phyloP scores from a whole-genome alignment of 2,113 vertebrate species.

The western clawed frog (Xenopus tropicalis) region DNA sequence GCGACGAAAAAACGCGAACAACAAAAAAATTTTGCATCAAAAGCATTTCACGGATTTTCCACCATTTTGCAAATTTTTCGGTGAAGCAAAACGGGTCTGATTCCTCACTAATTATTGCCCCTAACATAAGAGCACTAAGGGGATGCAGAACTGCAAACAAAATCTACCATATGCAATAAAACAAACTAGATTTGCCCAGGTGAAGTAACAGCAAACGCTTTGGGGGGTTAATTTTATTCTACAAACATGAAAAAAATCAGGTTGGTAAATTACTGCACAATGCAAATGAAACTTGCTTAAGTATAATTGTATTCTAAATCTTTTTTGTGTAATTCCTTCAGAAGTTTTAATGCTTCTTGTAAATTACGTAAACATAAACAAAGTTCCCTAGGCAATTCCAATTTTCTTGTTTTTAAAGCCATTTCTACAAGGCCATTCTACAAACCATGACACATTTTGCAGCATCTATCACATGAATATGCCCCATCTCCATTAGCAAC shows the following conservation, averaged over 20 bases:
- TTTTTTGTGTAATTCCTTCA: neutral
- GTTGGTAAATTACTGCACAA: neutral
- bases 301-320: neutral
- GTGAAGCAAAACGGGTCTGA: too few species aligned
- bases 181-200: too few species aligned
- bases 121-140: too few species aligned
- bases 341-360: neutral
- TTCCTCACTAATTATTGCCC: too few species aligned
- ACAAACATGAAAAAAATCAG: neutral
- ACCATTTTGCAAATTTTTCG: too few species aligned
- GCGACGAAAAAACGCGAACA: too few species aligned
- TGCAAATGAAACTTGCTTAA: neutral
- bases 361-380: neutral
- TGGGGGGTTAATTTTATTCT: too few species aligned
- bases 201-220: too few species aligned
- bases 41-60: too few species aligned
- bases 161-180: too few species aligned
- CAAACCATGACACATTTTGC: neutral
- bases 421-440: neutral
- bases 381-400: neutral
- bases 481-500: neutral
- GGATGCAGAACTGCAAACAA: too few species aligned
- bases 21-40: too few species aligned
- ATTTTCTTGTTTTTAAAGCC: neutral
- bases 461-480: neutral